These are phyloP conservation scores for Cephalopholis sonnerati DNA, from an alignment of 2,113 vertebrate species.

Conservation along the genomic window DNA sequence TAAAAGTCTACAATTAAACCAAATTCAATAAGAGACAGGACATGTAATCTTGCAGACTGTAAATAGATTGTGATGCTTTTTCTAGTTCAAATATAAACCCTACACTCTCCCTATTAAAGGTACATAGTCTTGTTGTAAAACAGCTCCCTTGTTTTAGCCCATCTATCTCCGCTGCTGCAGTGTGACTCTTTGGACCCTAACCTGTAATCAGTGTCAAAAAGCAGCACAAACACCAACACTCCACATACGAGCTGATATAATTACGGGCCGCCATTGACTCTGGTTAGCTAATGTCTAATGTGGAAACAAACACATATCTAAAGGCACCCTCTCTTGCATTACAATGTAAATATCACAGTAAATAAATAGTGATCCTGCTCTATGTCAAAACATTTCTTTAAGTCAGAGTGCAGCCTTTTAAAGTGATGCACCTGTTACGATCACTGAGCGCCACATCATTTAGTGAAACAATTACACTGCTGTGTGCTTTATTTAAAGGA, in stretches of 20 bases:
- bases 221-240: conserved; percentile 47
- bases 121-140: conserved; percentile 20
- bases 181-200: conserved; percentile 15
- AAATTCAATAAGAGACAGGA: no score
- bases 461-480: not conserved
- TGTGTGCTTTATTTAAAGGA: not conserved
- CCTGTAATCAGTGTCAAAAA: conserved; percentile 66
- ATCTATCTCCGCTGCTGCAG: conserved; percentile 2
- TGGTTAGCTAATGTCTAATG: conserved; percentile 29
- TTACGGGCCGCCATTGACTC: conserved; percentile 28
- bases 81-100: not conserved
- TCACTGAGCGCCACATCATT: not conserved
- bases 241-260: conserved; percentile 44
- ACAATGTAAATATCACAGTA: not conserved
- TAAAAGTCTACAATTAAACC: not conserved
- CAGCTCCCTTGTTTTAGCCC: conserved; percentile 3
- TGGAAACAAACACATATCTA: conserved; percentile 25
- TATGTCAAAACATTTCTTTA: not conserved
- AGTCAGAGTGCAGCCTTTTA: not conserved
- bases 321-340: conserved; percentile 1
- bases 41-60: not conserved
- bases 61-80: not conserved
- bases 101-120: not conserved
- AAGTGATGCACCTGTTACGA: not conserved
- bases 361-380: not conserved